Evolutionary conservation across 2,797 vertebrate species (phyloP).

Genomic region (Phoxinus dragarum): DNA sequence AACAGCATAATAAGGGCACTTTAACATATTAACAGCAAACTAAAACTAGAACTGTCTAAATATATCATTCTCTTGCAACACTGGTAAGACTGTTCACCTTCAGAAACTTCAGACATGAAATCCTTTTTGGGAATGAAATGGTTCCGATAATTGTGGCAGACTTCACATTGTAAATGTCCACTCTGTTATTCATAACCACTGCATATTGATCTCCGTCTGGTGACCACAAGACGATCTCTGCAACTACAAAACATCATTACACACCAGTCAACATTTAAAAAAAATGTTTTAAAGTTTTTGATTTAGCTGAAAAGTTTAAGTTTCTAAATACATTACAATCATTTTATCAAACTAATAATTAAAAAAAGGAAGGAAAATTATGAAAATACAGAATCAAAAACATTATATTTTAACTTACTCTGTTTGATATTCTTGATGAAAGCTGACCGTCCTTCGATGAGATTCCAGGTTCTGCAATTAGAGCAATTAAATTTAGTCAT

Average conservation of each 20-base stretch:
- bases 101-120: constrained; percentile 89
- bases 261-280: neutral
- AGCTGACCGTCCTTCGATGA: constrained; percentile 90
- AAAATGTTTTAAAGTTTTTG: neutral
- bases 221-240: constrained; percentile 93
- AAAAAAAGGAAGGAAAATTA: neutral
- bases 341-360: neutral
- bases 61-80: neutral
- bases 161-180: constrained; percentile 86
- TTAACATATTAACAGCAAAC: neutral
- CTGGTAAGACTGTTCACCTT: constrained; percentile 33
- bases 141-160: constrained; percentile 86
- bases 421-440: constrained; percentile 98
- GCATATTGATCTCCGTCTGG: constrained; percentile 87
- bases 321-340: neutral
- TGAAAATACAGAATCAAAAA: no score
- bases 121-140: constrained; percentile 83
- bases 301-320: neutral
- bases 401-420: constrained; percentile 80
- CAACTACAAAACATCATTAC: constrained; percentile 77
- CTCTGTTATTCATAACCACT: constrained; percentile 80
- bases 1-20: neutral
- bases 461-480: constrained; percentile 92
- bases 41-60: neutral
- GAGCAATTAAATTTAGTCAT: neutral